These are phyloP conservation scores for Danio jaintianensis DNA, from an alignment of 2,797 vertebrate species.

Conservation along the genomic window DNA sequence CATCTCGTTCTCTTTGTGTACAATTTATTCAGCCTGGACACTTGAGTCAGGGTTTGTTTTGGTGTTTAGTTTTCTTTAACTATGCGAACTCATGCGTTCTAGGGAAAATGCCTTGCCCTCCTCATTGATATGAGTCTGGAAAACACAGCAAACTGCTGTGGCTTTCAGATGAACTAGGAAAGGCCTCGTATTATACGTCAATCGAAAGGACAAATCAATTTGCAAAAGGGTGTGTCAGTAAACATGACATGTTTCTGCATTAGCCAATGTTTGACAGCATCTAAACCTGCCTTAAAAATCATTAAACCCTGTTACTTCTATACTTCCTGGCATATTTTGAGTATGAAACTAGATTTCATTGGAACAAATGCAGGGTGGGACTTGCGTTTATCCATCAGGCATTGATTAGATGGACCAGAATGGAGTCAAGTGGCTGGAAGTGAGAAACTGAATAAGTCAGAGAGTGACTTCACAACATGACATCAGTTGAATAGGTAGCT, in stretches of 20 bases:
- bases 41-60: constrained; percentile 67
- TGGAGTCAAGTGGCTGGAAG: neutral
- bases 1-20: constrained; percentile 32
- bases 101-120: constrained; percentile 20
- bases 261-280: constrained; percentile 11
- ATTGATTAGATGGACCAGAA: constrained; percentile 8
- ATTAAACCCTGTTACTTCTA: neutral
- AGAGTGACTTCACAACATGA: neutral
- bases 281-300: neutral
- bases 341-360: neutral
- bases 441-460: neutral
- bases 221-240: constrained; percentile 6
- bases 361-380: neutral
- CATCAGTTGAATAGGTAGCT: neutral
- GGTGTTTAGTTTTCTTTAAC: constrained; percentile 70
- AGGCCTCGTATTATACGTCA: neutral
- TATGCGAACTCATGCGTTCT: constrained; percentile 64
- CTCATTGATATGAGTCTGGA: constrained; percentile 31
- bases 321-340: neutral
- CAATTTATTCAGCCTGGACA: constrained; percentile 45
- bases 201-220: constrained; percentile 14
- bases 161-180: constrained; percentile 35
- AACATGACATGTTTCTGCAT: constrained; percentile 22
- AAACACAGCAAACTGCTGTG: constrained; percentile 39
- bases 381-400: neutral